These are phyloP conservation scores for Napeogenes inachia DNA, from an alignment of 2,888 invertebrate species.

Conservation along the genomic window DNA sequence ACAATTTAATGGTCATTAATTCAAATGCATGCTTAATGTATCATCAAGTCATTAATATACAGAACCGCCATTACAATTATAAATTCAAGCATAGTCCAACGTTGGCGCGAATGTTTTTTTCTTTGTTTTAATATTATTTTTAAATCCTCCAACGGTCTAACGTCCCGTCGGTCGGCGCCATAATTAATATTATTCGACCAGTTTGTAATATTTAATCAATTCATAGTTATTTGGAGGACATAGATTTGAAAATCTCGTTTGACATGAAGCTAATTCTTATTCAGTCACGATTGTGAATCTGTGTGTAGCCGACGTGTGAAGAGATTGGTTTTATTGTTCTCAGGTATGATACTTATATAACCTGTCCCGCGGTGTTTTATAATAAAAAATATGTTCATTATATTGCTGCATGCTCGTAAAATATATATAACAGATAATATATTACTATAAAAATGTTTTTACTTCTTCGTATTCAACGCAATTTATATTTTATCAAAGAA, in stretches of 20 bases:
- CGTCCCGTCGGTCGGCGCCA: conserved; percentile 42
- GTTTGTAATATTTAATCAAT: conserved; percentile 48
- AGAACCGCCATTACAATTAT: conserved; percentile 10
- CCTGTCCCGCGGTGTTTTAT: no score
- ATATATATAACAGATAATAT: no score
- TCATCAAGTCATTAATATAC: neutral
- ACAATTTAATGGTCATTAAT: no score
- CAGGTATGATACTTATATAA: conserved; percentile 5
- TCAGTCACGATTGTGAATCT: conserved; percentile 64
- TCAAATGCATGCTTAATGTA: no score
- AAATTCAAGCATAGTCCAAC: conserved; percentile 12
- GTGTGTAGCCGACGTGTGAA: conserved; percentile 58
- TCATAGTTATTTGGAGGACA: conserved; percentile 46
- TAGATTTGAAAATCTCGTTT: conserved; percentile 36
- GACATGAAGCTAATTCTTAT: conserved; percentile 30
- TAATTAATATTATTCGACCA: conserved; percentile 41
- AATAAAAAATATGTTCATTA: no score
- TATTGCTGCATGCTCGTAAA: no score
- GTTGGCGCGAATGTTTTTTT: conserved; percentile 47
- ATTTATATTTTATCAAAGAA: no score
- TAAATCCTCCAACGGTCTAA: conserved; percentile 70
- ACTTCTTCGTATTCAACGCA: no score
- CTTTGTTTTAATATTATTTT: conserved; percentile 54
- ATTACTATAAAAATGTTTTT: no score
- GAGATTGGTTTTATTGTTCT: conserved; percentile 31